These are phyloP conservation scores for Cynopterus sphinx DNA, from an alignment of 2,797 vertebrate species.

Conservation along the genomic window DNA sequence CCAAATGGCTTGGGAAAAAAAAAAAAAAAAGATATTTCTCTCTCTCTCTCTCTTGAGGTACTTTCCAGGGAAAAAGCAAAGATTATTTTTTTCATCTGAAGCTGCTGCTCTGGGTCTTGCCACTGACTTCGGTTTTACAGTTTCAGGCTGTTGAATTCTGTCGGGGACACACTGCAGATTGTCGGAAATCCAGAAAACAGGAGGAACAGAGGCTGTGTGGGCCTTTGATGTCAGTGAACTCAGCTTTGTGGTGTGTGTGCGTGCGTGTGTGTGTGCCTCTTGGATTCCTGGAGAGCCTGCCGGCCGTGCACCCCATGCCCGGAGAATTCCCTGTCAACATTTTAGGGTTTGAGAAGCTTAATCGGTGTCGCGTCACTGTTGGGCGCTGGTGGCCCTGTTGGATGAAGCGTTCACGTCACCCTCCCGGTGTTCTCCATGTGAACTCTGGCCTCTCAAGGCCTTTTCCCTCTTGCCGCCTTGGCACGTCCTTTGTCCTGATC, in stretches of 20 bases:
- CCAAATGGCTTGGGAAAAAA: neutral
- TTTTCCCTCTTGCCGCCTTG: neutral
- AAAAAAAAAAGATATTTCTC: neutral
- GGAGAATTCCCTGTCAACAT: neutral
- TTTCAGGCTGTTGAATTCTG: constrained; percentile 5
- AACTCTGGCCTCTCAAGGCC: neutral
- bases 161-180: neutral
- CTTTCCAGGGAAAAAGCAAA: constrained; percentile 18
- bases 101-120: neutral
- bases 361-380: fast-evolving
- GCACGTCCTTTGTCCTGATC: neutral
- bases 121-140: neutral
- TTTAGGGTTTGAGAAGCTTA: neutral
- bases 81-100: neutral
- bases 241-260: neutral
- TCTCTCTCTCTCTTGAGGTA: neutral
- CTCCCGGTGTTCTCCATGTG: neutral
- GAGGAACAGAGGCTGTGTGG: constrained; percentile 26
- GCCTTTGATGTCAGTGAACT: neutral
- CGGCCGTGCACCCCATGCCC: fast-evolving
- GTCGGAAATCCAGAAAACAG: neutral
- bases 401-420: neutral
- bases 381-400: neutral
- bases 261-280: fast-evolving
- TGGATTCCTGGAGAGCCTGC: neutral